Evolutionary conservation across 1,140 invertebrate species (phyloP).

Genomic region (Hesperophylax magnus): DNA sequence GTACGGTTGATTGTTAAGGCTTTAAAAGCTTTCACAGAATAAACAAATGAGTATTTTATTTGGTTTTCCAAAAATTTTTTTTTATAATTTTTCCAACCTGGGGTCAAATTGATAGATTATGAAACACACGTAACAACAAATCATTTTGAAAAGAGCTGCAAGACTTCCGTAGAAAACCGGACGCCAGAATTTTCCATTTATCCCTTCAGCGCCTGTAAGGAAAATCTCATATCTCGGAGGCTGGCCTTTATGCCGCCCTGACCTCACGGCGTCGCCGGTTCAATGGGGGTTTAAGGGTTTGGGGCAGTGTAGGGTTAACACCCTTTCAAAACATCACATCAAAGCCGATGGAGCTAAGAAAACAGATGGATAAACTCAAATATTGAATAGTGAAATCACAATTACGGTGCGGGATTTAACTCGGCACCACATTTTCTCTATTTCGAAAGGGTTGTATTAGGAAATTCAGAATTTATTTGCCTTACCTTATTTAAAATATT

Average conservation of each 20-base stretch:
- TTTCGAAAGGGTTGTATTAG: no score
- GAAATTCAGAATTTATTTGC: no score
- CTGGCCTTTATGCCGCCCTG: constrained; percentile 23
- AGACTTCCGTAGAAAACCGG: constrained; percentile 21
- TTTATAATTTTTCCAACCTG: no score
- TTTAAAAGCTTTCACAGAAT: no score
- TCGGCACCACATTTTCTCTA: no score
- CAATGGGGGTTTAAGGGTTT: constrained; percentile 27
- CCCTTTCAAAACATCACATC: constrained; percentile 27
- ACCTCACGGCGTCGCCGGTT: constrained; percentile 31
- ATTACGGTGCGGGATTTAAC: no score
- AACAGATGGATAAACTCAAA: constrained; percentile 8
- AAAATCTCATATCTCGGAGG: constrained; percentile 39
- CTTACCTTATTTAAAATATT: no score
- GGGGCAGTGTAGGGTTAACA: constrained; percentile 22
- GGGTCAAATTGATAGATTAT: constrained; percentile 10
- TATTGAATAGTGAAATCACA: not conserved
- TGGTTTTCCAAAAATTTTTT: no score
- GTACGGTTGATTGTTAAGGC: no score
- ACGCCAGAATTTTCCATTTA: constrained; percentile 39
- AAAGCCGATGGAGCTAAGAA: constrained; percentile 14
- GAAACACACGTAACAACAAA: constrained; percentile 35
- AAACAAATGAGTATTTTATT: no score
- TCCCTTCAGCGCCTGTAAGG: constrained; percentile 29
- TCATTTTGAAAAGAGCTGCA: not conserved